Conservation (phyloP, 2,113 vertebrate genomes). For the Psilopsiagon aurifrons region DNA sequence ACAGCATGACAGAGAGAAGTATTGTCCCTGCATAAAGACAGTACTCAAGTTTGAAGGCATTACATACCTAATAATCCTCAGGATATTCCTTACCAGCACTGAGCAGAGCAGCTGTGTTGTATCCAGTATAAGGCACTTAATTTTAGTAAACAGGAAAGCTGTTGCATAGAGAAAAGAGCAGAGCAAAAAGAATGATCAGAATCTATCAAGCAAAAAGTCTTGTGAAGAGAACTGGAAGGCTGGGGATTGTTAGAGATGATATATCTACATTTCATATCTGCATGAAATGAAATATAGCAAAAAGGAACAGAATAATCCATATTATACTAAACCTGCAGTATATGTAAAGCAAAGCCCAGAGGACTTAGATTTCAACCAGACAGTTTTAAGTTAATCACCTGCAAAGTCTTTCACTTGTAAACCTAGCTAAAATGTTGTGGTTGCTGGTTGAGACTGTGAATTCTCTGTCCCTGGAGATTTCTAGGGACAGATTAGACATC, state of each 20-base stretch:
- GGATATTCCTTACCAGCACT: not conserved
- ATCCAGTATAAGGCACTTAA: not conserved
- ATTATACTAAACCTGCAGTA: not conserved
- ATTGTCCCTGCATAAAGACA: not conserved
- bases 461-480: not conserved
- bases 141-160: conserved; percentile 24
- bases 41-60: not conserved
- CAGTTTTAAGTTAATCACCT: not conserved
- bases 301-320: not conserved
- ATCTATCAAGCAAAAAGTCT: not conserved
- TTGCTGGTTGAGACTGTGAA: not conserved
- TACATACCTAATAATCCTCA: conserved; percentile 2
- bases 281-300: not conserved
- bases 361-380: not conserved
- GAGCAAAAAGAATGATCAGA: not conserved
- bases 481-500: not conserved
- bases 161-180: not conserved
- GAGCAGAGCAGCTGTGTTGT: not conserved
- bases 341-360: not conserved
- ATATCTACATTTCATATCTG: not conserved
- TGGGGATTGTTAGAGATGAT: not conserved
- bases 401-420: not conserved
- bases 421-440: not conserved
- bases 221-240: not conserved
- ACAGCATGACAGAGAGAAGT: not conserved